These are phyloP conservation scores for Parambassis ranga DNA, from an alignment of 2,797 vertebrate genomes.

Conservation along the genomic window DNA sequence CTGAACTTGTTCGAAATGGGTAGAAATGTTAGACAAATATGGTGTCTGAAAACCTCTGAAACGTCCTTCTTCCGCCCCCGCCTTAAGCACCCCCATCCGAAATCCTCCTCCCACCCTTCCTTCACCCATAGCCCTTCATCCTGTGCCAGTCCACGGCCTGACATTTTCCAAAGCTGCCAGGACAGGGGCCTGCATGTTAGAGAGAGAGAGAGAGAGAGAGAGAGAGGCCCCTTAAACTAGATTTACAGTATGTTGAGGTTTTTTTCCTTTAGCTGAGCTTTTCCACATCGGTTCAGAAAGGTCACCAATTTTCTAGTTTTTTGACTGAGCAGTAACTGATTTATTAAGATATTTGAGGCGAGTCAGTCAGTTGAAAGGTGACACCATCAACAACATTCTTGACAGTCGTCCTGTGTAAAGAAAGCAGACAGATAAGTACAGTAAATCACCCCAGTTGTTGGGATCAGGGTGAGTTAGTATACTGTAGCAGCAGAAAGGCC, in stretches of 20 bases:
- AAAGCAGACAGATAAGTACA: slow-evolving; percentile 15
- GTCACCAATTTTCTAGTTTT: too few species aligned
- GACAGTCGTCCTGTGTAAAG: neutral
- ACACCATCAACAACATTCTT: neutral
- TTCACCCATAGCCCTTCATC: slow-evolving; percentile 64
- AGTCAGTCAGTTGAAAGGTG: neutral
- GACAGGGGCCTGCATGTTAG: slow-evolving; percentile 49
- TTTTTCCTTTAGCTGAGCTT: slow-evolving; percentile 21
- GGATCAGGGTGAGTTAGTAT: slow-evolving; percentile 19
- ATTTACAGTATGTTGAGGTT: slow-evolving; percentile 39
- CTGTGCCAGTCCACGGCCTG: slow-evolving; percentile 66
- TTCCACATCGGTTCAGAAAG: slow-evolving; percentile 46
- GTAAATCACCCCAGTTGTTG: slow-evolving; percentile 22
- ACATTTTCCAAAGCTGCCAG: slow-evolving; percentile 64
- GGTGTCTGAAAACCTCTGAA: slow-evolving; percentile 64
- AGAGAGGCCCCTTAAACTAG: slow-evolving; percentile 29
- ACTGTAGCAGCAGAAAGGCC: slow-evolving; percentile 8
- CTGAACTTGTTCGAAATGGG: slow-evolving; percentile 73
- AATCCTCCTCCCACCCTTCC: neutral
- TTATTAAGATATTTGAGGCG: neutral
- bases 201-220: slow-evolving; percentile 20
- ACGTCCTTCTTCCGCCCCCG: slow-evolving; percentile 53
- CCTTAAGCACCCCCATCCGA: neutral
- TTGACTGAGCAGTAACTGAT: too few species aligned
- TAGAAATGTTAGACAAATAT: slow-evolving; percentile 72